Evolutionary conservation across 1,140 invertebrate species (phyloP).

Genomic region (Nymphalis io): DNA sequence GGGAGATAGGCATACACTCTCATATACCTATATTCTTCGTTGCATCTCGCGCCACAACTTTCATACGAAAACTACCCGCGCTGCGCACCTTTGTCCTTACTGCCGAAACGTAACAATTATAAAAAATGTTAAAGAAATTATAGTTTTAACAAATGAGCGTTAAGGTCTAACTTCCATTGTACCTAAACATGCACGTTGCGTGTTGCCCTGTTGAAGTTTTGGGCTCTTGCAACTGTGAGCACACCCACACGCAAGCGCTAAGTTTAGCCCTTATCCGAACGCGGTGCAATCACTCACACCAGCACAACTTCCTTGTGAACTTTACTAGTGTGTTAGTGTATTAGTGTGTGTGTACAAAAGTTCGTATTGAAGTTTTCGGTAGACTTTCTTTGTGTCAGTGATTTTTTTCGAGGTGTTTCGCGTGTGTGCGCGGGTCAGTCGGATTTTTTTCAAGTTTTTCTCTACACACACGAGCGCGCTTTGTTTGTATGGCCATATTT

Average conservation of each 20-base stretch:
- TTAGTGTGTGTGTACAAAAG: conserved; percentile 67
- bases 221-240: conserved; percentile 74
- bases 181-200: conserved; percentile 40
- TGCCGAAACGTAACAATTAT: conserved; percentile 44
- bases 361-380: conserved; percentile 79
- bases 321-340: conserved; percentile 41
- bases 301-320: conserved; percentile 55
- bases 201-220: conserved; percentile 65
- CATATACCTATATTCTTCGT: conserved; percentile 49
- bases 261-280: conserved; percentile 70
- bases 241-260: conserved; percentile 61
- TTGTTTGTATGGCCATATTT: conserved; percentile 57
- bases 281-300: conserved; percentile 70
- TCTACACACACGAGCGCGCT: conserved; percentile 50
- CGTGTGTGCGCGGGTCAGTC: conserved; percentile 74
- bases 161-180: conserved; percentile 43
- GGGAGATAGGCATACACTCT: conserved; percentile 46
- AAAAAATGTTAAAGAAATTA: conserved; percentile 24
- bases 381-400: conserved; percentile 79
- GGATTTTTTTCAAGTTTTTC: conserved; percentile 78
- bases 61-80: conserved; percentile 79
- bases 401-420: conserved; percentile 71
- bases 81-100: conserved; percentile 54
- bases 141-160: conserved; percentile 15
- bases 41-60: conserved; percentile 77